Evolutionary conservation across 1,140 invertebrate genomes (phyloP).

Genomic region (Aphelenchoides besseyi): DNA sequence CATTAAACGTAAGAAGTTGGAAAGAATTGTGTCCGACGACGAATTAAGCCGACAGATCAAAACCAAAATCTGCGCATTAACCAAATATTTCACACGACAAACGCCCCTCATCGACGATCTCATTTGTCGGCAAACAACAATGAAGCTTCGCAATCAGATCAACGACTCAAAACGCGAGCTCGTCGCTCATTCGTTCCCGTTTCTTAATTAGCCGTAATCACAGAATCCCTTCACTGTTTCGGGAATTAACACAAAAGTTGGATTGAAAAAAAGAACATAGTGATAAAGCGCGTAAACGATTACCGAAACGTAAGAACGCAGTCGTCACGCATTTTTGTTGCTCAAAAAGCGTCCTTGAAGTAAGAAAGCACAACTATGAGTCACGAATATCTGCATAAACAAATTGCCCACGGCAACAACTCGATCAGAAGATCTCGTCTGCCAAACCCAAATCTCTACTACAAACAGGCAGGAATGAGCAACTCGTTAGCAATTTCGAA

Average conservation of each 20-base stretch:
- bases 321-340: not conserved
- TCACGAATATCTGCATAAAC: not conserved
- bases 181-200: too few species aligned
- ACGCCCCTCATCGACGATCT: not conserved
- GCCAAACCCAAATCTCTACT: not conserved
- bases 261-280: not conserved
- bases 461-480: not conserved
- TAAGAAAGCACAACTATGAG: too few species aligned
- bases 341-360: too few species aligned
- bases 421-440: too few species aligned
- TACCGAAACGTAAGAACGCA: constrained; percentile 3
- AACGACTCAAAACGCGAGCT: too few species aligned
- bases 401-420: not conserved
- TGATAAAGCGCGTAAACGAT: not conserved
- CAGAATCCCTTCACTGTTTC: too few species aligned
- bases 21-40: not conserved
- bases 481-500: not conserved
- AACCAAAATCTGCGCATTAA: not conserved
- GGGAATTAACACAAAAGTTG: not conserved
- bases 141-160: too few species aligned
- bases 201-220: too few species aligned
- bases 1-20: not conserved
- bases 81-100: not conserved
- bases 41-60: not conserved
- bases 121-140: not conserved